A percentile compares a stretch with the other conserved stretches of the same genome.
Conservation (phyloP, 2,888 invertebrate genomes). For the Nomada hirtipes region DNA sequence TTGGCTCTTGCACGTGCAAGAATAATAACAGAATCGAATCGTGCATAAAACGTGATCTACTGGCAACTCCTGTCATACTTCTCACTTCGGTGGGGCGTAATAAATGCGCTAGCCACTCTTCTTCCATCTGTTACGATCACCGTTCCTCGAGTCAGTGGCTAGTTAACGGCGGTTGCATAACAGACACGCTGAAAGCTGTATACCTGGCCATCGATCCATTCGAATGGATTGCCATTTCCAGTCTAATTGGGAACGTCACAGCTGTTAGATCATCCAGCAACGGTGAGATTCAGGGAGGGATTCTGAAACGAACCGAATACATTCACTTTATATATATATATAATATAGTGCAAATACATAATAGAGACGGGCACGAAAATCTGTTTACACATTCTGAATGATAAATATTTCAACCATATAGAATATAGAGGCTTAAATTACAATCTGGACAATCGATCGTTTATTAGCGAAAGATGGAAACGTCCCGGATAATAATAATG, state of each 20-base stretch:
- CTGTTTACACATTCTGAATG: no score
- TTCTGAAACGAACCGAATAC: background rate
- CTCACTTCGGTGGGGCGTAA: background rate
- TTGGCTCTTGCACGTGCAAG: background rate
- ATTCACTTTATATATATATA: background rate
- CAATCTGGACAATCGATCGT: no score
- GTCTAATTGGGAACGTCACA: background rate
- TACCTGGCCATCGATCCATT: conserved; percentile 8
- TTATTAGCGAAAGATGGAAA: no score
- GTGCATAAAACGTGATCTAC: conserved; percentile 34
- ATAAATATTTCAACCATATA: no score
- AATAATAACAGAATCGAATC: conserved; percentile 10
- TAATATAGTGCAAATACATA: no score
- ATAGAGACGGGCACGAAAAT: no score
- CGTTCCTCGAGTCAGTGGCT: conserved; percentile 31
- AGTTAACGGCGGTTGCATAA: conserved; percentile 31
- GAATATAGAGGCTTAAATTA: no score
- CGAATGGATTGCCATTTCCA: background rate
- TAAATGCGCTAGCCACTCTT: conserved; percentile 35
- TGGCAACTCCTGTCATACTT: conserved; percentile 13
- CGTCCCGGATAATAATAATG: no score
- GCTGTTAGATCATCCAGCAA: conserved; percentile 8
- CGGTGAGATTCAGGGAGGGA: background rate
- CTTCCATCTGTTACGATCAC: conserved; percentile 18
- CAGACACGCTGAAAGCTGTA: background rate